Percentiles rank a stretch among this genome's conserved stretches.
phyloP scores from a whole-genome alignment of 1,140 invertebrate species.

The Ips typographus region DNA sequence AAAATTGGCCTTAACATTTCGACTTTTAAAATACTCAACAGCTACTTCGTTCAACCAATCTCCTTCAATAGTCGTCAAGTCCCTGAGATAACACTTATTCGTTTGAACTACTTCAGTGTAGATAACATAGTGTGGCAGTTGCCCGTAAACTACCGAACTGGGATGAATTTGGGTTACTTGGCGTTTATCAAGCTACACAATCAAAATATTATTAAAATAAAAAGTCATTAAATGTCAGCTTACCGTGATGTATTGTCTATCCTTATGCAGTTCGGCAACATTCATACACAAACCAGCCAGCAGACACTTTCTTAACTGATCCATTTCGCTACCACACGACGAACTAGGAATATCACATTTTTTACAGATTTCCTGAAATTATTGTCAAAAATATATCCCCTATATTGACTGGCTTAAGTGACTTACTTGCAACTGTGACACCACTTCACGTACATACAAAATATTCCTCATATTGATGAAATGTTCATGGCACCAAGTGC shows the following conservation, averaged over 20 bases:
- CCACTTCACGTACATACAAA: constrained; percentile 76
- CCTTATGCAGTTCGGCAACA: constrained; percentile 79
- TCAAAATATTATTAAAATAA: background rate
- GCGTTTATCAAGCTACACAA: constrained; percentile 62
- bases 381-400: background rate
- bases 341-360: constrained; percentile 65
- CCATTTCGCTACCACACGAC: constrained; percentile 74
- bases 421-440: constrained; percentile 70
- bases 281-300: constrained; percentile 85
- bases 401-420: constrained; percentile 1
- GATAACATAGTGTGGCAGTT: constrained; percentile 76
- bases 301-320: constrained; percentile 76
- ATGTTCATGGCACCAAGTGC: constrained; percentile 87
- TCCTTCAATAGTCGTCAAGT: constrained; percentile 69
- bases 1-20: constrained; percentile 23
- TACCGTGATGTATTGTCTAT: constrained; percentile 72
- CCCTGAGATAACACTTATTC: constrained; percentile 77
- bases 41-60: constrained; percentile 71
- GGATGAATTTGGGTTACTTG: constrained; percentile 81
- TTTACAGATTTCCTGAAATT: constrained; percentile 66
- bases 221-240: constrained; percentile 42
- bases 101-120: constrained; percentile 91
- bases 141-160: constrained; percentile 73
- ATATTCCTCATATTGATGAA: constrained; percentile 86
- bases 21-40: constrained; percentile 52